Base-by-base conservation (phyloP, 2,888 invertebrate species). In the Syrista parreyssii region DNA sequence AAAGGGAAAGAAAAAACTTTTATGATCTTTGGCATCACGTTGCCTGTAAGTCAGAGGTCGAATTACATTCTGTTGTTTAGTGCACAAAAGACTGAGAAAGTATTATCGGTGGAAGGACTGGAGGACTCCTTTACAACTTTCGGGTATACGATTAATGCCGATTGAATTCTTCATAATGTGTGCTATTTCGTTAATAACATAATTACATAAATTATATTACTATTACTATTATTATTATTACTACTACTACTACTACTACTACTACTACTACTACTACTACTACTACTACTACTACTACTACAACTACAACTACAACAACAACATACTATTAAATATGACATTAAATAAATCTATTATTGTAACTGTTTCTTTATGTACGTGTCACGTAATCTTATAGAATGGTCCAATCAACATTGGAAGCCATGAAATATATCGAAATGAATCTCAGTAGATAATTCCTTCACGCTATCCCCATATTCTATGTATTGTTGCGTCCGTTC, bases 351-450 rank as follows among this genome's bases (percentile, higher is more conserved):
- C 85, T 85, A 86, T 82, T 82, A 85, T 88, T 87, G 85, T 88
- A 84, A 87, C 86, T 88, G 85, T 89, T 90, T 89, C 84, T 88
- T 85, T 80, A 84, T 86, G 85, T 84, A 82, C 84, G 84, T 87
- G 84, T 88, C 88, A 87, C 79, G 84, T 84, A 82, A 84, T 89
- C 85, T 88, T 86, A 86, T 84, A 86, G 83, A 88, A 88, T 89
- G 87, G 87, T 89, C 86, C 83, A 86, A 87, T 88, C 86, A 85
- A 85, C 87, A 85, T 87, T 88, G 80, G 84, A 85, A 85, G 77
- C 84, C 83, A 81, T 84, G 81, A 85, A 84, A 84, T 86, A 86
- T 86, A 86, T 87, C 83, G 81, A 85, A 85, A 85, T 84, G 84
- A 88, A 89, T 87, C 84, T 88, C 84, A 40, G 40, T 40, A 15